Evolutionary conservation across 64 coral and sea anemone genomes (phyloP).

Genomic region (Exaiptasia diaphana): DNA sequence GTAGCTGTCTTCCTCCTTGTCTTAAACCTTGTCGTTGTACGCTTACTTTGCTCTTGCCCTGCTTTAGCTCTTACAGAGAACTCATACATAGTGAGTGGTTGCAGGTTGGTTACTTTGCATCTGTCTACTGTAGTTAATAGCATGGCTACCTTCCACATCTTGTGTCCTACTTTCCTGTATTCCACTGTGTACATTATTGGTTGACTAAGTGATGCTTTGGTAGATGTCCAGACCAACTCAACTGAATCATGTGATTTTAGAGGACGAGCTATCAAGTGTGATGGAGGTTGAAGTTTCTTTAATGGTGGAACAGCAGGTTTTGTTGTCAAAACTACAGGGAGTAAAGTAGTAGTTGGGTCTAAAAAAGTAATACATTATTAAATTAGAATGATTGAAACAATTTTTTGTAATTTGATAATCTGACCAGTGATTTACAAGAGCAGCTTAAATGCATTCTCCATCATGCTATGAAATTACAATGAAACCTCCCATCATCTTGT

Average conservation of each 20-base stretch:
- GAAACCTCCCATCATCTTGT: too few species aligned
- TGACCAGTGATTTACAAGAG: too few species aligned
- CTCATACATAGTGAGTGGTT: constrained; percentile 5
- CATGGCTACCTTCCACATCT: constrained; percentile 11
- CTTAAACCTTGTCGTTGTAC: neutral
- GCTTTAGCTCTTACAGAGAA: constrained; percentile 26
- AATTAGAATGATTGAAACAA: neutral
- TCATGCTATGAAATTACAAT: too few species aligned
- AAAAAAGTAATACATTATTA: neutral
- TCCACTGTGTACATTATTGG: constrained; percentile 40
- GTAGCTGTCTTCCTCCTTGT: neutral
- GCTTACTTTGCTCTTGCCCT: neutral
- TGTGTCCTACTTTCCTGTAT: constrained; percentile 1
- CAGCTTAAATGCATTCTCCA: too few species aligned
- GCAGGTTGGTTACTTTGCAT: constrained; percentile 2
- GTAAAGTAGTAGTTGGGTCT: neutral
- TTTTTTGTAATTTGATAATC: too few species aligned
- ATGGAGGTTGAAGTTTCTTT: neutral
- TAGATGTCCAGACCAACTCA: constrained; percentile 21
- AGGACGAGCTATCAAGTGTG: neutral
- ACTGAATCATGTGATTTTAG: constrained; percentile 2
- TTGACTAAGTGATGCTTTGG: neutral
- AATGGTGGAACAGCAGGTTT: neutral
- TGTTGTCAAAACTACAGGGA: constrained; percentile 1
- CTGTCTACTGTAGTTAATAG: constrained; percentile 16